Percentiles rank a stretch among this genome's conserved stretches.
These are phyloP conservation scores for Pituophis catenifer DNA, from an alignment of 2,113 vertebrate species.

Conservation along the genomic window DNA sequence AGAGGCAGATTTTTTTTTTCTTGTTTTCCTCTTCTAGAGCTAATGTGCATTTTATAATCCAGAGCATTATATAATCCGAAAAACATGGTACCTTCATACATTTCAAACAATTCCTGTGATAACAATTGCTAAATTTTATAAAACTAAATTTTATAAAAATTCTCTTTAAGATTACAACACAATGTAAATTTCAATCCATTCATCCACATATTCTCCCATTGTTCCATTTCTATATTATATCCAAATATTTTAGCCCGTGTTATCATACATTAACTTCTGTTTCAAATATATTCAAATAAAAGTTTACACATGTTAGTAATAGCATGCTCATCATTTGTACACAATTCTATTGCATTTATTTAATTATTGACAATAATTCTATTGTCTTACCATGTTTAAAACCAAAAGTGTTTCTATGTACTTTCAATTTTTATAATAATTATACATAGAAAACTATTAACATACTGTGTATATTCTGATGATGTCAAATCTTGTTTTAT, in stretches of 20 bases:
- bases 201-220: not conserved
- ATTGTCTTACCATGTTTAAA: not conserved
- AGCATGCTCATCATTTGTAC: not conserved
- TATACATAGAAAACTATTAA: not conserved
- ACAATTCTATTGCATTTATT: not conserved
- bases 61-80: too few relatives aligned
- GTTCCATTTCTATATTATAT: not conserved
- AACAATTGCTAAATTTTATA: not conserved
- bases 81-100: not conserved
- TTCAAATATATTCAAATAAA: not conserved
- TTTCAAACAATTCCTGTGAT: not conserved
- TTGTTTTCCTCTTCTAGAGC: too few relatives aligned
- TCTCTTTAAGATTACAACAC: not conserved
- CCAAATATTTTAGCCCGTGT: too few relatives aligned
- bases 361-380: not conserved
- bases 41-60: too few relatives aligned
- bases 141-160: not conserved
- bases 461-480: not conserved
- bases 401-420: not conserved
- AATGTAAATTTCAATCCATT: not conserved
- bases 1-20: too few relatives aligned
- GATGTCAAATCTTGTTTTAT: not conserved
- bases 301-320: not conserved
- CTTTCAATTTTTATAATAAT: not conserved
- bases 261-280: not conserved